These are phyloP conservation scores for Ecdyonurus torrentis DNA, from an alignment of 2,888 invertebrate species.

Conservation along the genomic window DNA sequence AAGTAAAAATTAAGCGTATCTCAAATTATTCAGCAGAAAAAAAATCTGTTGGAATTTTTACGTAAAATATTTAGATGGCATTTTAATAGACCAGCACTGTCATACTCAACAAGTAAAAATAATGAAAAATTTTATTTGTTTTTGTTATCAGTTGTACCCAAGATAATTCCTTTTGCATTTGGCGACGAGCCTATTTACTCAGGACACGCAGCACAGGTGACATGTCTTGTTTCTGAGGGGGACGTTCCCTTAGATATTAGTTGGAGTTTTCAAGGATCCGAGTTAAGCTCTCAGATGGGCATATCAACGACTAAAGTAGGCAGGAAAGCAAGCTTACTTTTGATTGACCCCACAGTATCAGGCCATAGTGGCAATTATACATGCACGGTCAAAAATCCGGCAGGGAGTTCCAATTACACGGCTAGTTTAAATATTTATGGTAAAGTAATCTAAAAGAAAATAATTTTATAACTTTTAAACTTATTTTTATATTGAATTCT, in stretches of 20 bases:
- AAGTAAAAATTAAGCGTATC: no score
- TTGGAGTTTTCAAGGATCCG: constrained; percentile 42
- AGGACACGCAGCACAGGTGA: constrained; percentile 62
- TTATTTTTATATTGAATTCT: background rate
- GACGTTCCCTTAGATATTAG: constrained; percentile 32
- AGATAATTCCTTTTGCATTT: constrained; percentile 52
- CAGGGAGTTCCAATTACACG: background rate
- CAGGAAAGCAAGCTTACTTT: constrained; percentile 44
- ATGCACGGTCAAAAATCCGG: constrained; percentile 9
- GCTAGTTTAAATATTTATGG: constrained; percentile 6
- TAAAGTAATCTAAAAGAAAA: background rate
- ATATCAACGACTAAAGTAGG: constrained; percentile 36
- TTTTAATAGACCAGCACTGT: no score
- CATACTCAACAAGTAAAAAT: no score
- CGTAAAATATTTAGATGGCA: no score
- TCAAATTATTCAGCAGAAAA: no score
- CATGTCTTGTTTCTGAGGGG: constrained; percentile 36
- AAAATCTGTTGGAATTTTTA: no score
- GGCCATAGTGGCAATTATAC: constrained; percentile 48
- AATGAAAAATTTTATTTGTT: no score
- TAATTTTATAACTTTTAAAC: background rate
- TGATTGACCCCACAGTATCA: constrained; percentile 47
- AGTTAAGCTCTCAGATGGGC: constrained; percentile 25
- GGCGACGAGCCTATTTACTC: constrained; percentile 49
- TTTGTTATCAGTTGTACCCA: constrained; percentile 47